Evolutionary conservation across 2,888 invertebrate species (phyloP), one percentile per base, ranked within the genome.

Genomic region (Caenorhabditis plicata): DNA sequence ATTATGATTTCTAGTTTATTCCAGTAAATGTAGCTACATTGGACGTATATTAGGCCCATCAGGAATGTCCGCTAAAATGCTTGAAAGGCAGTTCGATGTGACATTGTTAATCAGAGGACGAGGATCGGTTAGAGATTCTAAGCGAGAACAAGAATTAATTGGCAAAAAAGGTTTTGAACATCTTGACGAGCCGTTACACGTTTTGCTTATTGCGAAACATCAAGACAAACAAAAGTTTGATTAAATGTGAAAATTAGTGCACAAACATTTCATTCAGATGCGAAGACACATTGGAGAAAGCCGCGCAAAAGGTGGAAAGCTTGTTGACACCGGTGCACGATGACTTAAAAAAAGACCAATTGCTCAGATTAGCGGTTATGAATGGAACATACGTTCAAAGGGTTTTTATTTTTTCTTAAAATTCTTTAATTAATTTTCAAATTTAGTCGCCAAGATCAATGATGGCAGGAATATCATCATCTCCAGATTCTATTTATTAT

Each of bases 321-420:
- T 87, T 98, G 81, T 88, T 98, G 78, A 88, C 95, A 82, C 95
- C 95, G 83, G 92, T 93, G 46, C 96, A 98, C 86, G 98, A 98
- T 85, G 96, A 95, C 84, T 86, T 96, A 82, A 98, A 98, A 87
- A 96, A 96, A 85, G 88, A 94, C 82, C 96, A 98, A 85, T 87
- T 98, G 20, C 41, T 98, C 93, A 96, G 98, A 85, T 86, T 98
- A 82, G 96, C 98, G 81, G 96, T 98, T 81, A 94, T 98, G 83
- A 98, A 96, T 83, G 98, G 98, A 83, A 98, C 96, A 11, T 64
- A 69, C 44, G 45, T 31, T 15, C 42, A 42, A 17, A 27, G 42
- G 19, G 40, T 26, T 26, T 17, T 33, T 33, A 15, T n/a, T 33
- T 33, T 5, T 33, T 33, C 5, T 33, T 33, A 9, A 15, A 33